Evolutionary conservation across 2,888 invertebrate species (phyloP).

Genomic region (Dynastes hyllus): DNA sequence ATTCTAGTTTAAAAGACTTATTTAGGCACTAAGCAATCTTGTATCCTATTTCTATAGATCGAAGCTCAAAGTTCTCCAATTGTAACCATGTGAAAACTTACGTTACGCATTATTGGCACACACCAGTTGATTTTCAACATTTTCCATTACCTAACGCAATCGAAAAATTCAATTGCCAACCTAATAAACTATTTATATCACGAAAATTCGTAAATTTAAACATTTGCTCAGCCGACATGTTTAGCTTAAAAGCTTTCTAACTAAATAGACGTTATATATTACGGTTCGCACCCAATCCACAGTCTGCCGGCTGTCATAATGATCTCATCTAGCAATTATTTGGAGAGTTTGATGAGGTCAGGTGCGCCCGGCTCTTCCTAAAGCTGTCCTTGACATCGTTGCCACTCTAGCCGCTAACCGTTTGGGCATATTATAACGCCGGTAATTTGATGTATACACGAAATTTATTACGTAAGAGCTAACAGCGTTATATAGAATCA

Average conservation of each 20-base stretch:
- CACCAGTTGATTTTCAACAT: background rate
- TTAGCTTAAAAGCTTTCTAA: background rate
- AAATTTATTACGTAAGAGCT: too few relatives aligned
- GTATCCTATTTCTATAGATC: too few relatives aligned
- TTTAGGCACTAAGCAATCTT: too few relatives aligned
- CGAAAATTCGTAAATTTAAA: slow-evolving; percentile 20
- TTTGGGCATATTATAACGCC: background rate
- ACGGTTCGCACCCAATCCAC: background rate
- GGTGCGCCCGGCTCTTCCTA: slow-evolving; percentile 21
- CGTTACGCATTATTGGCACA: too few relatives aligned
- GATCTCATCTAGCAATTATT: slow-evolving; percentile 33
- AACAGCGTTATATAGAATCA: background rate
- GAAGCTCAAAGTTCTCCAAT: too few relatives aligned
- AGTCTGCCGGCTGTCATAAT: slow-evolving; percentile 10
- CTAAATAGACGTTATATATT: background rate
- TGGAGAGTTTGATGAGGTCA: slow-evolving; percentile 21
- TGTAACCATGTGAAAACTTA: too few relatives aligned
- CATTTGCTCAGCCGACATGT: background rate
- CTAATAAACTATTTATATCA: slow-evolving; percentile 6
- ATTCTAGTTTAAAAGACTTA: too few relatives aligned
- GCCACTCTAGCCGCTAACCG: background rate
- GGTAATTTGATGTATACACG: too few relatives aligned
- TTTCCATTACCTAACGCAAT: slow-evolving; percentile 35
- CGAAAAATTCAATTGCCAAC: slow-evolving; percentile 6
- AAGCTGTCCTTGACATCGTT: slow-evolving; percentile 22